Evolutionary conservation across 1,140 invertebrate genomes (phyloP).

Genomic region (Planococcus citri): DNA sequence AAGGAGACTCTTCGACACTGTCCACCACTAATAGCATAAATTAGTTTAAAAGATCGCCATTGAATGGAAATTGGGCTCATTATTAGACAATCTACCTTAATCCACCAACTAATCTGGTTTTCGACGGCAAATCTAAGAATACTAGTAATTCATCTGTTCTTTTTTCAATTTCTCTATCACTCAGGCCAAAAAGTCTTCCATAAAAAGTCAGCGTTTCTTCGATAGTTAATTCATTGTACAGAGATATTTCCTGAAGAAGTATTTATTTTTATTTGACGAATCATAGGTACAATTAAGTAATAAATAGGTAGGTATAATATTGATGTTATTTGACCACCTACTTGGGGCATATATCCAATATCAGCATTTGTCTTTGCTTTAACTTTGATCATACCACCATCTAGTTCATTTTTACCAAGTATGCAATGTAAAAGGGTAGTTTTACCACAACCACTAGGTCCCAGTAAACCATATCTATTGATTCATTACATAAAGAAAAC

Average conservation of each 20-base stretch:
- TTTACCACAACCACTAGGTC: slow-evolving; percentile 69
- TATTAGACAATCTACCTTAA: slow-evolving; percentile 24
- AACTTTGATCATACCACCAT: slow-evolving; percentile 65
- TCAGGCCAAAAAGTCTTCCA: slow-evolving; percentile 41
- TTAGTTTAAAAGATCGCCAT: not conserved
- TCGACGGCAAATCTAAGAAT: slow-evolving; percentile 28
- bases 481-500: not conserved
- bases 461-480: slow-evolving; percentile 66
- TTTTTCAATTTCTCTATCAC: slow-evolving; percentile 35
- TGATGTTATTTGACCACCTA: no score
- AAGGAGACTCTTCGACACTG: slow-evolving; percentile 78
- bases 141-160: slow-evolving; percentile 39
- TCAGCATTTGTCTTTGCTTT: slow-evolving; percentile 61
- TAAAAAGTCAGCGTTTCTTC: slow-evolving; percentile 43
- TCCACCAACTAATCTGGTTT: slow-evolving; percentile 27
- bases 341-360: slow-evolving; percentile 77
- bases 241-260: slow-evolving; percentile 34
- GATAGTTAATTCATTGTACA: slow-evolving; percentile 44
- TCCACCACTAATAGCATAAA: slow-evolving; percentile 61
- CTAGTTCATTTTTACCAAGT: slow-evolving; percentile 59
- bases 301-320: no score
- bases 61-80: no score
- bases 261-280: no score
- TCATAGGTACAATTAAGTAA: no score
- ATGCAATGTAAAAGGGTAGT: slow-evolving; percentile 73